Evolutionary conservation across 1,140 invertebrate species (phyloP), one percentile per base, ranked within the genome.

Genomic region (Delia radicum): DNA sequence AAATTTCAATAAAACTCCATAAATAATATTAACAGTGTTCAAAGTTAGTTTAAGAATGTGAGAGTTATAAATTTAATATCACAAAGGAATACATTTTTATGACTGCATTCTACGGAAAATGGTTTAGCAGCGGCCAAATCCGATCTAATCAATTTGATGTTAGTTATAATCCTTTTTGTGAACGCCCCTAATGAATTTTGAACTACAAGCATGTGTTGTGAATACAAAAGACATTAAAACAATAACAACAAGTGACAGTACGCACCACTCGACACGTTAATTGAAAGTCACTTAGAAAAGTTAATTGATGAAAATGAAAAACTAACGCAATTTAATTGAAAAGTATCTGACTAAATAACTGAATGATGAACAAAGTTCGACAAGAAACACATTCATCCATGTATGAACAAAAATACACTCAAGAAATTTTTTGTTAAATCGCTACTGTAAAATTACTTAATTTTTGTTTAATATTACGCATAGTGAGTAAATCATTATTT

Each of bases 231-330:
- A 21, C 29, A 21, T 28, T 33, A 55, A 69, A 69, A 37, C 65
- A 69, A 37, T 69, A 33, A 69, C 62, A 27, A 63, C 29, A 37
- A 69, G 18, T 69, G 65, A 37, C 31, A 37, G 65, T 29, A 69
- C 65, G 65, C 65, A 69, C 65, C 65, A 69, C 29, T 24, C 29
- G 65, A 33, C 65, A 69, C 18, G 24, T 21, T 69, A 69, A 69
- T 37, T 69, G 65, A 69, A 33, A 69, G 18, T 21, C 65, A 69
- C 29, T 7, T 6, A 21, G 31, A 21, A 18, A 24, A 69, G 10
- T 37, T 37, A 69, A 69, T 69, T n/a, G 31, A 37, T 67, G n/a
- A n/a, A 31, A 31, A 67, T 31, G 27, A 67, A 67, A 31, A n/a
- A 69, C 29, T 21, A 33, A 37, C 65, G 65, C 65, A 69, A 37